Conservation (phyloP, 1,140 invertebrate species). For the Lucilia sericata region DNA sequence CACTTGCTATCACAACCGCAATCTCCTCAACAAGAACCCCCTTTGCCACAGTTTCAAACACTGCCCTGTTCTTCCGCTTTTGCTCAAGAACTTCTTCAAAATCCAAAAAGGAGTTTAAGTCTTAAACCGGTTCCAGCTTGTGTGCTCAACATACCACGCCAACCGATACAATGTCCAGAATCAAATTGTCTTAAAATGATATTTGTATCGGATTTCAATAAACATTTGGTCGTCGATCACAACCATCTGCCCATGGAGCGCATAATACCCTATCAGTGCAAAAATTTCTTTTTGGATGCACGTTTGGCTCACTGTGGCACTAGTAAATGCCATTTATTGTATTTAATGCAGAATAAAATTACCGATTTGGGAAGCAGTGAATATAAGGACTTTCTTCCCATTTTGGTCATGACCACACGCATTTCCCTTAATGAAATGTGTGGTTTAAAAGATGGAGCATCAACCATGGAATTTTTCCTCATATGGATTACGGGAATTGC, state of each 20-base stretch:
- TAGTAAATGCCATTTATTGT: slow-evolving; percentile 56
- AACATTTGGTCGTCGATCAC: slow-evolving; percentile 54
- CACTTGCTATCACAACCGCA: background rate
- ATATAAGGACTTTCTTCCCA: slow-evolving; percentile 52
- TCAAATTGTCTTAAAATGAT: slow-evolving; percentile 49
- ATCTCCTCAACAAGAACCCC: background rate
- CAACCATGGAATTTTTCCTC: slow-evolving; percentile 49
- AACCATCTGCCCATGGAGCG: slow-evolving; percentile 54
- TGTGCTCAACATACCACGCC: slow-evolving; percentile 48
- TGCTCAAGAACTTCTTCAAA: background rate
- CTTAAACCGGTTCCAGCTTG: slow-evolving; percentile 9
- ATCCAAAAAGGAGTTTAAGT: background rate
- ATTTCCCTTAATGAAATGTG: slow-evolving; percentile 46
- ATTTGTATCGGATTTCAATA: slow-evolving; percentile 58
- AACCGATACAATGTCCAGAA: slow-evolving; percentile 56
- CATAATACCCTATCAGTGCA: slow-evolving; percentile 47
- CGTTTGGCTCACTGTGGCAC: slow-evolving; percentile 46
- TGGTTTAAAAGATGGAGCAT: background rate
- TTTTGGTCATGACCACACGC: slow-evolving; percentile 57
- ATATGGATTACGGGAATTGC: slow-evolving; percentile 55
- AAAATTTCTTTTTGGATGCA: slow-evolving; percentile 58
- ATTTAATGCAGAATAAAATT: slow-evolving; percentile 54
- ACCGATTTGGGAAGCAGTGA: slow-evolving; percentile 46
- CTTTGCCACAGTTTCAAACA: slow-evolving; percentile 42
- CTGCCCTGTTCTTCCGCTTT: slow-evolving; percentile 11